phyloP scores from a whole-genome alignment of 2,888 invertebrate species.

The Harpalus rufipes region DNA sequence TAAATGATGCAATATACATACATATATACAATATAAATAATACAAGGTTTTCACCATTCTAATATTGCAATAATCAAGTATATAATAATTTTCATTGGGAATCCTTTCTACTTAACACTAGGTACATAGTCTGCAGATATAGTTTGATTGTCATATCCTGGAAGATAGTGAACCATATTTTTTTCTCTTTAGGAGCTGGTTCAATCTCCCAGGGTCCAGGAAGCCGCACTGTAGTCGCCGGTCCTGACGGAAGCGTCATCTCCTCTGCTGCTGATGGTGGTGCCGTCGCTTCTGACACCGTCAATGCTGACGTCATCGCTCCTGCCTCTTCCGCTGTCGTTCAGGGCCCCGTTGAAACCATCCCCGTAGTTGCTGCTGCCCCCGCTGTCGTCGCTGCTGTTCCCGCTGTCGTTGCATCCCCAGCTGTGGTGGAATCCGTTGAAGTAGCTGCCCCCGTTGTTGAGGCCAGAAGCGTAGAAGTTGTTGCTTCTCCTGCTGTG shows the following conservation, averaged over 20 bases:
- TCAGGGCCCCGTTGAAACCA: constrained; percentile 50
- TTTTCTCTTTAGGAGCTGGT: constrained; percentile 71
- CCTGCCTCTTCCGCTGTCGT: constrained; percentile 68
- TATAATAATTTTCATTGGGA: too few relatives aligned
- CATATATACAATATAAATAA: too few relatives aligned
- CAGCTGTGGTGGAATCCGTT: constrained; percentile 13
- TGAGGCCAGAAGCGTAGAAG: constrained; percentile 18
- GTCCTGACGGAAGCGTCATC: constrained; percentile 75
- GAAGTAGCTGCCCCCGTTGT: constrained; percentile 11
- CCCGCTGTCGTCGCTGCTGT: neutral
- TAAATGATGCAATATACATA: too few relatives aligned
- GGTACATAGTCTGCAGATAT: too few relatives aligned
- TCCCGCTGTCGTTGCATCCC: neutral
- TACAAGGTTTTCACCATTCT: too few relatives aligned
- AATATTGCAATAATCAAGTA: too few relatives aligned
- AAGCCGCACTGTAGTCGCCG: constrained; percentile 75
- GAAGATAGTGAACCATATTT: neutral
- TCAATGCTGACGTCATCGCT: constrained; percentile 67
- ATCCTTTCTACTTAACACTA: too few relatives aligned
- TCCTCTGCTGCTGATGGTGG: constrained; percentile 72
- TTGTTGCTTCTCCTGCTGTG: constrained; percentile 5
- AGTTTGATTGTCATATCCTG: too few relatives aligned
- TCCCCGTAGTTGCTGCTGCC: constrained; percentile 16
- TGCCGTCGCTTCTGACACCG: constrained; percentile 69
- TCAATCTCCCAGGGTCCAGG: constrained; percentile 75